Conservation (phyloP, 2,797 vertebrate species). For the Clarias fuscus region DNA sequence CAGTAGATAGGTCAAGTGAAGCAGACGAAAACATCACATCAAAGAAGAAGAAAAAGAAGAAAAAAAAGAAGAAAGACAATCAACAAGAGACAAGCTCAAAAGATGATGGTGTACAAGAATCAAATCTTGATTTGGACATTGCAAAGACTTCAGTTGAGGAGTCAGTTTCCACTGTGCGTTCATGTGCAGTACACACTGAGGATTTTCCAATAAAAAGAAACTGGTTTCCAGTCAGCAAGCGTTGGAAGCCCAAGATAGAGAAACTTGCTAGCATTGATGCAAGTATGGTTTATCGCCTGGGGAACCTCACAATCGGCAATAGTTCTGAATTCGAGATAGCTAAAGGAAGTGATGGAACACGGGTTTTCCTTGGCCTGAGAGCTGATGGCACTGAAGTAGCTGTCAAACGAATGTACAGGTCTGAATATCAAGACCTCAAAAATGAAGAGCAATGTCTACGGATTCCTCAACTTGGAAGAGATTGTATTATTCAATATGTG, state of each 20-base stretch:
- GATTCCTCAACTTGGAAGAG: conserved; percentile 55
- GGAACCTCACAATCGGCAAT: conserved; percentile 55
- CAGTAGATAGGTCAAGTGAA: neutral
- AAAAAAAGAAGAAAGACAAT: conserved; percentile 37
- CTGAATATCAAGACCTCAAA: conserved; percentile 61
- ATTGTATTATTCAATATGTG: conserved; percentile 68
- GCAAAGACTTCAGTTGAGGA: conserved; percentile 28
- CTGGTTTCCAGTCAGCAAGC: conserved; percentile 53
- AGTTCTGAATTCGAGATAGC: conserved; percentile 61
- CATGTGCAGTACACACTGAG: fast-evolving
- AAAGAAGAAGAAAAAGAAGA: conserved; percentile 36
- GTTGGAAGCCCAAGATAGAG: conserved; percentile 61
- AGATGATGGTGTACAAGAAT: neutral
- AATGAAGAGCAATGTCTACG: conserved; percentile 63
- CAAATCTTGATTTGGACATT: neutral
- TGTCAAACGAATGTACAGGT: conserved; percentile 64
- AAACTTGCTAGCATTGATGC: conserved; percentile 42
- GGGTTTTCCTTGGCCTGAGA: conserved; percentile 68
- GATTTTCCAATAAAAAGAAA: neutral
- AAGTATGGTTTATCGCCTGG: conserved; percentile 41
- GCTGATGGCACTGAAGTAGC: conserved; percentile 71
- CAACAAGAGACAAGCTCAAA: neutral
- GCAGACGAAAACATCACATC: neutral
- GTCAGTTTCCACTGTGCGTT: conserved; percentile 36
- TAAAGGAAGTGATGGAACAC: conserved; percentile 66